Base-by-base conservation (phyloP, 2,113 vertebrate species). In the Peromyscus californicus region DNA sequence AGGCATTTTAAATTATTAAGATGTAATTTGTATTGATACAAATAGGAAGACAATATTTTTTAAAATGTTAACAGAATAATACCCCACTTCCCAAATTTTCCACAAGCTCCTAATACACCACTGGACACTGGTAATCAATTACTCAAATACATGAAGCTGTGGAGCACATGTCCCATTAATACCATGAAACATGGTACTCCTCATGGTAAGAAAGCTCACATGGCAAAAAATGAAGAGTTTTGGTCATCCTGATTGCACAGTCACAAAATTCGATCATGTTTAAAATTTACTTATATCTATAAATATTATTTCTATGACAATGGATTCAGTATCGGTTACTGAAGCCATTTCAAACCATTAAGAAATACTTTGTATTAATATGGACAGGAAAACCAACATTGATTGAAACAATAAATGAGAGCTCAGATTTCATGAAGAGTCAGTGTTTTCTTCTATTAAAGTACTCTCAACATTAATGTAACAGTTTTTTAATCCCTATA, bases 331-430 rank as follows among this genome's bases (percentile, higher is more conserved):
- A 97, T 93, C 51, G 98, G 95, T 97, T 97, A 97, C 94, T 91
- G 78, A 98, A 97, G 85, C 36, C 54, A 97, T 96, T 98, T 98
- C 90, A 95, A 2, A 17, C 91, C 11, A 72, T 94, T 97, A 97
- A 97, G 87, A 97, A 75, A 63, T 94, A 93, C 42, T 97, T 98
- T 95, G 94, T 59, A 97, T 98, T 98, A 98, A 96, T 96, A 85
- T 90, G 94, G 96, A 98, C 59, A 98, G 93, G 95, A 98, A 98
- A 97, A 94, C 75, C 96, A 98, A 96, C 91, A 97, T 93, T 97
- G 95, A 98, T 96, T 29, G n/a, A 95, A 69, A 59, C 3, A 93
- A 59, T n/a, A 75, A 67, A 90, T 91, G 33, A 93, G 22, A 87
- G 69, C 57, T 94, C 13, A 91, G 8, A 96, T 92, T 89, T 95